Base-by-base conservation (phyloP, 2,797 vertebrate genomes). In the Allobates femoralis region DNA sequence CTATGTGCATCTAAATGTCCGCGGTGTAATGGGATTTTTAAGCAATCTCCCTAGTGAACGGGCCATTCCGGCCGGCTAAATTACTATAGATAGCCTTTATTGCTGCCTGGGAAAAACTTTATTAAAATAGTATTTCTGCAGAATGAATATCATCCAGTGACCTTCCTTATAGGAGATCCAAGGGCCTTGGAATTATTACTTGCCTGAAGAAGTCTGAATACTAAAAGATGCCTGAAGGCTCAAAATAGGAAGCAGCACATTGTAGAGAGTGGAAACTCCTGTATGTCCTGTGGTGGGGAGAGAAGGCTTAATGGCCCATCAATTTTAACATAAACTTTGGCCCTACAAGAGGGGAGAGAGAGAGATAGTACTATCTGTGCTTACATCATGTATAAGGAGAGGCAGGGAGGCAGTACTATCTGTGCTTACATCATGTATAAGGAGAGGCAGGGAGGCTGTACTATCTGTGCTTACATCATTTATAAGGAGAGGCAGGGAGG, bases 91-190 rank as follows among this genome's bases (percentile, higher is more conserved):
- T 73, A 26, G 56, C 32, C 66, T 73, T 82, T 58, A 82, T 69
- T 56, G 32, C 66, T 8, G 66, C 51, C 50, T 18, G 28, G 28
- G 66, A 73, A 82, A 82, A 82, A 73, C 32, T 28, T 83, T 56
- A 41, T 41, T 74, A 83, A 83, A 83, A 83, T 28, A 37, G 53
- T 60, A 83, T 41, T 83, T 74, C 81, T 30, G 66, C 51, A 12
- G 50, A 56, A 82, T 56, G 69, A 73, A 82, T 73, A 73, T 73
- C 50, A 56, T 71, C 80, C 64, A 3, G 80, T 58, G 53, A 74
- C 67, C 53, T 60, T 41, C 15, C 80, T 41, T 51, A 71, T 34
- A 26, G 28, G 37, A 55, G 50, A 50, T 66, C 41, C 62, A 28
- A 71, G 12, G 53, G 18, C 81, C 66, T 56, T 30, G 53, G 15